phyloP scores from a whole-genome alignment of 1,140 invertebrate genomes.

The Drosophila arizonae region DNA sequence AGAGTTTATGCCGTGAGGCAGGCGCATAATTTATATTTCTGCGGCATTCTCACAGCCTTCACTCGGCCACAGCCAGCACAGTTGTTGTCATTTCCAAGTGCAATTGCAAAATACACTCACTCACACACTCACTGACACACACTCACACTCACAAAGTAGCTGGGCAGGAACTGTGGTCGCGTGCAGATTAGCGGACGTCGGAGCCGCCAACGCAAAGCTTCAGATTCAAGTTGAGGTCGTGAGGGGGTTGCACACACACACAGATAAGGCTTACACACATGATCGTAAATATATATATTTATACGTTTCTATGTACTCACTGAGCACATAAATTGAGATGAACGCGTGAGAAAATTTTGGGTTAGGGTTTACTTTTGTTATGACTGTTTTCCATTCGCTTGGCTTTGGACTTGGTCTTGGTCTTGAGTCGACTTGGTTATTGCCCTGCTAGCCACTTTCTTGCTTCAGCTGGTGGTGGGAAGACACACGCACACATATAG shows the following conservation, averaged over 20 bases:
- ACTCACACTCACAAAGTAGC: conserved; percentile 1
- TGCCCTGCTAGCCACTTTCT: conserved; percentile 56
- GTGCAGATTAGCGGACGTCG: conserved; percentile 47
- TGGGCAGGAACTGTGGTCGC: conserved; percentile 49
- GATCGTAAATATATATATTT: conserved; percentile 19
- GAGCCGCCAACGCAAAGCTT: conserved; percentile 37
- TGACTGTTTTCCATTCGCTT: conserved; percentile 42
- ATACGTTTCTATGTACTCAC: conserved; percentile 21
- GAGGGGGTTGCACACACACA: conserved; percentile 3
- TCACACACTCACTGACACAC: neutral
- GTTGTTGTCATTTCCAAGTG: conserved; percentile 39
- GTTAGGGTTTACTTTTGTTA: conserved; percentile 51
- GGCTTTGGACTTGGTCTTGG: conserved; percentile 26
- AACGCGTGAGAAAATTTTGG: conserved; percentile 74
- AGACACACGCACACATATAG: conserved; percentile 15
- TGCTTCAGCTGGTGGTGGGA: conserved; percentile 47
- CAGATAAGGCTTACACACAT: conserved; percentile 37
- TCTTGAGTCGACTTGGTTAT: conserved; percentile 36
- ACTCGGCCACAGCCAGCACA: conserved; percentile 13
- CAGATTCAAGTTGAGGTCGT: neutral
- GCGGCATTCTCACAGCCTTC: conserved; percentile 47
- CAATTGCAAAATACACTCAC: conserved; percentile 12
- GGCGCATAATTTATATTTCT: conserved; percentile 41
- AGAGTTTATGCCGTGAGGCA: conserved; percentile 13
- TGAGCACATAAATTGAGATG: conserved; percentile 65